Evolutionary conservation across 1,140 invertebrate species (phyloP).

Genomic region (Drosophila mojavensis): DNA sequence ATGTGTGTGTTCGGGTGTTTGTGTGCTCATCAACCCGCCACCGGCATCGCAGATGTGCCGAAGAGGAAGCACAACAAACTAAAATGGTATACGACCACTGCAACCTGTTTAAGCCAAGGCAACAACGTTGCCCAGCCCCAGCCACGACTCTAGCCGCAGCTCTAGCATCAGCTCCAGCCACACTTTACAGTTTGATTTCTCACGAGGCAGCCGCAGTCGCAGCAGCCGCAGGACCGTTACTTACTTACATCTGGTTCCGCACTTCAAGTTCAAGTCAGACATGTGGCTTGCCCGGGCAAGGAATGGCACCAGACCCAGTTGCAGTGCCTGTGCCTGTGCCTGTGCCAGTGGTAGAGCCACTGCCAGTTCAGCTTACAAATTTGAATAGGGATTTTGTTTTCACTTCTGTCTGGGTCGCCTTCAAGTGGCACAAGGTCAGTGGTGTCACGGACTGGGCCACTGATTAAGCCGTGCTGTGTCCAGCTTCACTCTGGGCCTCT

Average conservation of each 20-base stretch:
- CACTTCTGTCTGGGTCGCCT: conserved; percentile 76
- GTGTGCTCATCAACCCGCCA: conserved; percentile 51
- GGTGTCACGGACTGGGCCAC: conserved; percentile 48
- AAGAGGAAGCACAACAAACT: conserved; percentile 64
- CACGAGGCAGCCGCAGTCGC: conserved; percentile 70
- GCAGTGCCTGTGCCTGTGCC: conserved; percentile 22
- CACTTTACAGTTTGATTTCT: conserved; percentile 82
- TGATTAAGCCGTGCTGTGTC: conserved; percentile 54
- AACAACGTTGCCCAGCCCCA: conserved; percentile 37
- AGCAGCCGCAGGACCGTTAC: conserved; percentile 75
- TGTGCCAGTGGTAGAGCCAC: conserved; percentile 9
- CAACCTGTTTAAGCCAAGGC: conserved; percentile 69
- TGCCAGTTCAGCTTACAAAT: conserved; percentile 51
- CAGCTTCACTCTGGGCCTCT: not conserved
- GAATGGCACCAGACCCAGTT: conserved; percentile 18
- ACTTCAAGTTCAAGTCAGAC: conserved; percentile 76
- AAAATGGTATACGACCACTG: conserved; percentile 81
- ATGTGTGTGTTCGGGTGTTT: conserved; percentile 40
- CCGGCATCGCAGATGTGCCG: conserved; percentile 55
- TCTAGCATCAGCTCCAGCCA: conserved; percentile 47
- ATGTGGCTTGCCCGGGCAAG: conserved; percentile 39
- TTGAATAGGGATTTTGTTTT: conserved; percentile 82
- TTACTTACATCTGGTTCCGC: conserved; percentile 80
- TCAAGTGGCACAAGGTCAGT: conserved; percentile 79
- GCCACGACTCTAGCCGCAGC: not conserved